Evolutionary conservation across 2,888 invertebrate genomes (phyloP), one percentile per base, ranked within the genome.

Genomic region (Dione vanillae): DNA sequence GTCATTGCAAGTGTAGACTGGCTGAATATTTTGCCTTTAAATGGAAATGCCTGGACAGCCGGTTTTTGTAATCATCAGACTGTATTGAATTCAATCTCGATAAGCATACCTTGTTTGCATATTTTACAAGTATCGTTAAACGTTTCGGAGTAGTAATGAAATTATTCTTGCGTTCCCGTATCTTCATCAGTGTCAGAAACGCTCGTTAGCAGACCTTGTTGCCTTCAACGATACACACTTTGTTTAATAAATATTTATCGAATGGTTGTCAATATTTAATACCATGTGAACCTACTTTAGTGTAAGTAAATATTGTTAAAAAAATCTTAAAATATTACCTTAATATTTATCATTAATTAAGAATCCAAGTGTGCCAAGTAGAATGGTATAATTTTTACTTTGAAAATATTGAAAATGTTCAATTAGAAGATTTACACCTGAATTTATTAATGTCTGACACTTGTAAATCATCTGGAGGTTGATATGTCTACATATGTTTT

Each of bases 11-110:
- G 88, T 87, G 83, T 84, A 82, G 82, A 87, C 84, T 85, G 86
- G 86, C 87, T 86, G 84, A 87, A 87, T 86, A 84, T 82, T 85
- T 83, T 81, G 77, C 74, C 90, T 87, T 71, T 88, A 87, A 75
- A 90, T 83, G 90, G 91, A 72, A 77, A 79, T 75, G 78, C 78
- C 76, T 82, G 79, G 76, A 76, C 75, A 82, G 82, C 91, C 78
- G 86, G 91, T 91, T 92, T 89, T 87, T 86, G 83, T 83, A 81
- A 76, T 77, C 83, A 83, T 86, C 84, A 80, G 82, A 79, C 78
- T 82, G 80, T 82, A 85, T 85, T 86, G 82, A 86, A 87, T 89
- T 86, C 80, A 86, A 89, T 91, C 89, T 87, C 85, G 86, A 86
- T 87, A 87, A 86, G 80, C 78, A 78, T 62, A 78, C 79, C 85